Conservation (phyloP, 1,140 invertebrate genomes). For the Amphibalanus amphitrite region DNA sequence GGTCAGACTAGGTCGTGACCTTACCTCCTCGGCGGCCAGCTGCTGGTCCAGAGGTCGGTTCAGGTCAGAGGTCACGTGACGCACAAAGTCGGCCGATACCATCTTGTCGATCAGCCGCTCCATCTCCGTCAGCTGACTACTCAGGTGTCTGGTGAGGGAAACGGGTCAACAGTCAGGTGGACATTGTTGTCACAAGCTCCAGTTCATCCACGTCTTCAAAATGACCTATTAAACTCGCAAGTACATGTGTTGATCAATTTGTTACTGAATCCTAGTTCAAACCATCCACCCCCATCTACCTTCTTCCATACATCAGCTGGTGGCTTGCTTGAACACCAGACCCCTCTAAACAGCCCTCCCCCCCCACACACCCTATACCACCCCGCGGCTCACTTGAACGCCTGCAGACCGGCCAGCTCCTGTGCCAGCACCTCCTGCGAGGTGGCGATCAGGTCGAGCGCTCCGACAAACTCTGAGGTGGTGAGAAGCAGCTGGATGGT, state of each 20-base stretch:
- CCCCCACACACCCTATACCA: neutral
- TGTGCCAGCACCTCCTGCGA: conserved; percentile 84
- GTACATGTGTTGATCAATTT: conserved; percentile 8
- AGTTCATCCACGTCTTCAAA: too few species aligned
- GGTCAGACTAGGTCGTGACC: too few species aligned
- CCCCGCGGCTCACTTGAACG: conserved; percentile 45
- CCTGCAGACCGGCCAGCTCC: conserved; percentile 76
- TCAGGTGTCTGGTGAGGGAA: conserved; percentile 51
- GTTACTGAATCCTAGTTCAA: neutral
- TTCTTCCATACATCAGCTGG: too few species aligned
- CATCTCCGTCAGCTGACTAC: conserved; percentile 91
- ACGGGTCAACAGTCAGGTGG: neutral
- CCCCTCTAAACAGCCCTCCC: too few species aligned
- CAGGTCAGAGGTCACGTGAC: conserved; percentile 76
- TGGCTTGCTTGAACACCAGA: too few species aligned
- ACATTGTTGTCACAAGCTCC: too few species aligned
- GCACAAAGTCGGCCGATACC: conserved; percentile 85
- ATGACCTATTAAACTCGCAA: too few species aligned
- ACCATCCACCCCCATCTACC: too few species aligned
- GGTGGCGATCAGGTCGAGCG: conserved; percentile 87
- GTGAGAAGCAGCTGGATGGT: conserved; percentile 88
- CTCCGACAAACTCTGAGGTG: conserved; percentile 92
- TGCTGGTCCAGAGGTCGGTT: conserved; percentile 57
- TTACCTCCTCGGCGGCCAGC: conserved; percentile 39
- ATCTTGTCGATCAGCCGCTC: conserved; percentile 91